Conservation (phyloP, 2,797 vertebrate genomes). For the Falco columbarius region DNA sequence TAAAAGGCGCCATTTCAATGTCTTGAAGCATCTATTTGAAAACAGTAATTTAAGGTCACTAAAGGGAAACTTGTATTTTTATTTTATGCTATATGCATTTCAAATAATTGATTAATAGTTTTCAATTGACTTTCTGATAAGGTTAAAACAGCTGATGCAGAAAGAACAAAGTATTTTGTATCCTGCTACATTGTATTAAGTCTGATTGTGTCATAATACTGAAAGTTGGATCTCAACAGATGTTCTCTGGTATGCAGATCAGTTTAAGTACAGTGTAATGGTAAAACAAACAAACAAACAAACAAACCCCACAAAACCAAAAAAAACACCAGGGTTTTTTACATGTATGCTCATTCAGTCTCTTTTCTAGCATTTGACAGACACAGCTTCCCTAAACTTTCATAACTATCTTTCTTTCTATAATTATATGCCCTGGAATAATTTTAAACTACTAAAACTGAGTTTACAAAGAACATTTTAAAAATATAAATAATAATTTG, state of each 20-base stretch:
- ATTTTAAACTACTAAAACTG: neutral
- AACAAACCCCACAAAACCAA: no score
- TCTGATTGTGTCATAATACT: neutral
- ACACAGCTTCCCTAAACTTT: neutral
- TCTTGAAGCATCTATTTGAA: neutral
- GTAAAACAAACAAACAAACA: neutral
- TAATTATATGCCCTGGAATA: neutral
- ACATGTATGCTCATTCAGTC: neutral
- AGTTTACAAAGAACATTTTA: neutral
- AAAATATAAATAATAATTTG: accelerated
- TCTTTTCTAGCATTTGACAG: neutral
- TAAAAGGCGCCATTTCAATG: neutral
- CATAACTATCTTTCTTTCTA: neutral
- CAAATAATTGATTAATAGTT: constrained; percentile 16
- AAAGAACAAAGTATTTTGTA: constrained; percentile 11
- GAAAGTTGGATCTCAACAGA: neutral
- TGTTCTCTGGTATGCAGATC: neutral
- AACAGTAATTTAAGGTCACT: constrained; percentile 3
- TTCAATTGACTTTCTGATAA: constrained; percentile 45
- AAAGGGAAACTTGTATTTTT: neutral
- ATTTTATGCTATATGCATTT: constrained; percentile 20
- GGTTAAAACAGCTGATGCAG: constrained; percentile 25
- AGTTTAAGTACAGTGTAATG: neutral
- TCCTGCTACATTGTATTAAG: neutral
- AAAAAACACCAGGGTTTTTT: neutral